phyloP scores from a whole-genome alignment of 2,888 invertebrate species.

The Eristalis tenax region DNA sequence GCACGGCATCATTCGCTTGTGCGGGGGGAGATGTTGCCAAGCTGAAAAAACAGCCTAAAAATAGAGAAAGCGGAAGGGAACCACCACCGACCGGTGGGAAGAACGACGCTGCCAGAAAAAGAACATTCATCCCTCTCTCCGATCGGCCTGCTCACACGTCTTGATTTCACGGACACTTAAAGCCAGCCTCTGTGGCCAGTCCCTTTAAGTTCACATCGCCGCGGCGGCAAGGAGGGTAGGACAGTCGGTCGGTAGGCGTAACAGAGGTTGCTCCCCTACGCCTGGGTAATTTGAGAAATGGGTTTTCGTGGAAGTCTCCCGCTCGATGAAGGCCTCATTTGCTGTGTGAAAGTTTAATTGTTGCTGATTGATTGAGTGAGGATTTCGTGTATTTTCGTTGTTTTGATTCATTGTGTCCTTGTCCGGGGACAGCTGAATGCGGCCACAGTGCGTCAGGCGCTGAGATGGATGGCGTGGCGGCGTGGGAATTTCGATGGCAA shows the following conservation, averaged over 20 bases:
- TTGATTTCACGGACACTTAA: conserved; percentile 16
- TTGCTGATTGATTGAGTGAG: conserved; percentile 29
- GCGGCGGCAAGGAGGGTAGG: neutral
- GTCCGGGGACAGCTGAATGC: neutral
- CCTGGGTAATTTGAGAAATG: conserved; percentile 26
- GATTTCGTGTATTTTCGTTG: conserved; percentile 11
- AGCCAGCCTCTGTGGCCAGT: neutral
- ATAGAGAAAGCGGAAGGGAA: neutral
- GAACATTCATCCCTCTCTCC: neutral
- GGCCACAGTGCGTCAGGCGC: neutral
- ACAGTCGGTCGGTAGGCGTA: conserved; percentile 4
- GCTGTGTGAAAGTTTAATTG: conserved; percentile 37
- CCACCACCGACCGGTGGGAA: neutral
- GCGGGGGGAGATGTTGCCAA: neutral
- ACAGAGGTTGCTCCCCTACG: neutral
- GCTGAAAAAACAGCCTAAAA: conserved; percentile 18
- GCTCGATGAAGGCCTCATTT: conserved; percentile 1
- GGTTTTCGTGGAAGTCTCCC: conserved; percentile 10
- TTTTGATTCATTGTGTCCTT: neutral
- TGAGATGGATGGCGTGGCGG: too few species aligned
- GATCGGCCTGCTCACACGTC: conserved; percentile 3
- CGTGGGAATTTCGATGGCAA: neutral
- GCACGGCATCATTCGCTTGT: neutral
- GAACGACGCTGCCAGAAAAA: neutral
- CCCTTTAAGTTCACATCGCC: neutral